Evolutionary conservation across 2,113 vertebrate genomes (phyloP).

Genomic region (Gadus chalcogrammus): DNA sequence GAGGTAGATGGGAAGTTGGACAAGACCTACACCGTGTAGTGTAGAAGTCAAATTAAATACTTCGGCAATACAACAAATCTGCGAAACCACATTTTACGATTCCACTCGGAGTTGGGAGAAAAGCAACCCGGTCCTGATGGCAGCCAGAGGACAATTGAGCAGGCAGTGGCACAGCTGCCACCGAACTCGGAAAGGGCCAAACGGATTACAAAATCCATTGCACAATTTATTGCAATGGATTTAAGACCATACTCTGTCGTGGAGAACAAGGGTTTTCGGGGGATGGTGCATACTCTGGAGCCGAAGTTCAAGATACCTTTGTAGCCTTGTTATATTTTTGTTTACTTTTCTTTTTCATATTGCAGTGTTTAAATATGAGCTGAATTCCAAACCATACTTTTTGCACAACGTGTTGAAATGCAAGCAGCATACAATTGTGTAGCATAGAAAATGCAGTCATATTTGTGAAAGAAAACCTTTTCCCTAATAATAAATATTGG

Average conservation of each 20-base stretch:
- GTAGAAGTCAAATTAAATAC: slow-evolving; percentile 5
- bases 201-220: slow-evolving; percentile 1
- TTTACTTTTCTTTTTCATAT: no score
- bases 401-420: no score
- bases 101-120: slow-evolving; percentile 5
- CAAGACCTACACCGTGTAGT: slow-evolving; percentile 4
- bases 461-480: no score
- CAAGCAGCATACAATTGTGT: no score
- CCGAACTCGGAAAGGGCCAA: slow-evolving; percentile 1
- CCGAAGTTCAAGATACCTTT: no score
- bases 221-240: slow-evolving; percentile 15
- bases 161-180: background rate
- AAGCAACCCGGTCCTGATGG: background rate
- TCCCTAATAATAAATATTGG: no score
- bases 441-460: no score
- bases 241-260: slow-evolving; percentile 9
- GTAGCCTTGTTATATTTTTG: no score
- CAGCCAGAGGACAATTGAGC: no score
- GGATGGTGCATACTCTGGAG: no score
- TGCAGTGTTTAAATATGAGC: no score
- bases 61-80: background rate
- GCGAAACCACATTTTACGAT: slow-evolving; percentile 5
- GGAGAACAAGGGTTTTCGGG: slow-evolving; percentile 4
- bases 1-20: slow-evolving; percentile 4
- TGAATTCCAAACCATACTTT: no score